Percentiles rank a stretch among this genome's conserved stretches.
phyloP scores from a whole-genome alignment of 2,888 invertebrate genomes.

The Cheilosia vulpina region DNA sequence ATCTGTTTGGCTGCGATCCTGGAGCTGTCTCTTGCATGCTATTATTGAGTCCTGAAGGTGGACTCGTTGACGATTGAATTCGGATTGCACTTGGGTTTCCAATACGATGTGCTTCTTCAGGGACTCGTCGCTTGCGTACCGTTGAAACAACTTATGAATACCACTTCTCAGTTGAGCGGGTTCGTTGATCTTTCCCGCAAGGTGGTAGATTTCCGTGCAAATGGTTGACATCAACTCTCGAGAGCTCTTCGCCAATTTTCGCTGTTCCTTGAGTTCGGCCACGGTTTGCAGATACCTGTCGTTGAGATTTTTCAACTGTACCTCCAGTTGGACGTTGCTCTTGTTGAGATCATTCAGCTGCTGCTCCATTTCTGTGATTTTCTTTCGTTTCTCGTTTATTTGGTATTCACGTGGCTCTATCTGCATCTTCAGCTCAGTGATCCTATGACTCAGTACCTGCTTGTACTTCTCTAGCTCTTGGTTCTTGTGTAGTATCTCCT shows the following conservation, averaged over 20 bases:
- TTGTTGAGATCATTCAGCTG: constrained; percentile 92
- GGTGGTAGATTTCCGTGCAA: constrained; percentile 91
- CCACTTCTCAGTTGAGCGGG: constrained; percentile 83
- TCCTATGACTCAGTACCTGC: constrained; percentile 95
- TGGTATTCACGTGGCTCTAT: constrained; percentile 94
- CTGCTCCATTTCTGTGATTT: constrained; percentile 92
- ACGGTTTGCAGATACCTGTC: constrained; percentile 91
- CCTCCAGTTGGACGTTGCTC: constrained; percentile 87
- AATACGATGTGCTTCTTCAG: constrained; percentile 87
- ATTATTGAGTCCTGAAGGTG: constrained; percentile 87
- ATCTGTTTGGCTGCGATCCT: constrained; percentile 77
- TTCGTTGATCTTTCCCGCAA: constrained; percentile 91
- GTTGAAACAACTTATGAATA: constrained; percentile 81
- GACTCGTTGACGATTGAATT: constrained; percentile 91
- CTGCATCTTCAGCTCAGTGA: constrained; percentile 92
- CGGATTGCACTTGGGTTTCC: constrained; percentile 89
- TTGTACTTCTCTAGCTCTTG: constrained; percentile 96
- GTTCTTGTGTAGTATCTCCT: constrained; percentile 92
- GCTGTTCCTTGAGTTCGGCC: constrained; percentile 88
- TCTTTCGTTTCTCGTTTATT: constrained; percentile 92
- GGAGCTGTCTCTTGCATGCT: constrained; percentile 19
- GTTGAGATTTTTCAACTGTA: constrained; percentile 90
- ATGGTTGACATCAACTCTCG: constrained; percentile 89
- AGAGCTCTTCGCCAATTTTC: constrained; percentile 86
- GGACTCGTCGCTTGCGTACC: constrained; percentile 89